These are phyloP conservation scores for Pemphredon lugubris DNA, from an alignment of 2,888 invertebrate genomes.

Conservation along the genomic window DNA sequence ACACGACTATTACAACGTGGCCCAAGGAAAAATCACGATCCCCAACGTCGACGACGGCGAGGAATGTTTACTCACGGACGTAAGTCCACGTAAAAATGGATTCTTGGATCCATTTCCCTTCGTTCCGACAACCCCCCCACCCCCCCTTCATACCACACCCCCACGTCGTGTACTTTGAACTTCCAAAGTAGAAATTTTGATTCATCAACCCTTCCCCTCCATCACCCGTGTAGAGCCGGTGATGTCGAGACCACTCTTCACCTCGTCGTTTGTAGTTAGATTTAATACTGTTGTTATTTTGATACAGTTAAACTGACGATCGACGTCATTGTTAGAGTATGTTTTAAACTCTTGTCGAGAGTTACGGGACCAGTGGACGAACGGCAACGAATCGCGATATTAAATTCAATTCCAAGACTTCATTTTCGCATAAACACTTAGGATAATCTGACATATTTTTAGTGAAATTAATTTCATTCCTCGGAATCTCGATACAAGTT, in stretches of 20 bases:
- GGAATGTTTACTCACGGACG: constrained; percentile 93
- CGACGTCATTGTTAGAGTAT: constrained; percentile 7
- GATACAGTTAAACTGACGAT: constrained; percentile 8
- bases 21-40: constrained; percentile 98
- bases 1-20: constrained; percentile 95
- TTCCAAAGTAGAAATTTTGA: constrained; percentile 1
- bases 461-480: too few relatives aligned
- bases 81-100: constrained; percentile 84
- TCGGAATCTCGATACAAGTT: too few relatives aligned
- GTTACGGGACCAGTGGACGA: neutral
- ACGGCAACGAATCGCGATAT: too few relatives aligned
- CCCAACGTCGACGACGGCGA: constrained; percentile 97
- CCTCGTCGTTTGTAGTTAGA: neutral
- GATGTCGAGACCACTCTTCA: constrained; percentile 8
- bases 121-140: neutral
- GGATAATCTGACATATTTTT: too few relatives aligned
- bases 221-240: neutral
- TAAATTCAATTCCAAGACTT: too few relatives aligned
- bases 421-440: too few relatives aligned
- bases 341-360: neutral
- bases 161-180: constrained; percentile 25
- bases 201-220: neutral
- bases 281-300: neutral
- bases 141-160: neutral
- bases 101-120: constrained; percentile 12